phyloP scores from a whole-genome alignment of 2,888 invertebrate species.

The Drosophila prostipennis region DNA sequence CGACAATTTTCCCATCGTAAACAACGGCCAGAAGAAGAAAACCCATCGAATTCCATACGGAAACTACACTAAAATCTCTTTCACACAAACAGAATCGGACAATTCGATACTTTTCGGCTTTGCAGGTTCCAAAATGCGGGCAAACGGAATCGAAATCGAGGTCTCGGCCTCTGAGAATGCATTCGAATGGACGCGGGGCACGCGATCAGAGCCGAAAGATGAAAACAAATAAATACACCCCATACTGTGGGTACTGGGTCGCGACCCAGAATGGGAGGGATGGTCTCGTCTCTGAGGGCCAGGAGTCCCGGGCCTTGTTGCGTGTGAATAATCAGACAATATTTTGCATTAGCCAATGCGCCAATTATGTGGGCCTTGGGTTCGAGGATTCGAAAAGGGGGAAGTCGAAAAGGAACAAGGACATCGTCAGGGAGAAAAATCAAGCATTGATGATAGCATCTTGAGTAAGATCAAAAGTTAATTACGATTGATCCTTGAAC shows the following conservation, averaged over 20 bases:
- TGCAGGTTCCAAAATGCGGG: conserved; percentile 75
- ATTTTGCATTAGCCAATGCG: conserved; percentile 71
- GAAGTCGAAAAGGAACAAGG: background rate
- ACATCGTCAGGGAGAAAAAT: conserved; percentile 27
- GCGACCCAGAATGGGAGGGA: conserved; percentile 43
- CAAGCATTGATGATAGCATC: conserved; percentile 60
- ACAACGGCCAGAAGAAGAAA: conserved; percentile 35
- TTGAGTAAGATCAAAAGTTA: conserved; percentile 62
- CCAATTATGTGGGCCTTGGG: conserved; percentile 65
- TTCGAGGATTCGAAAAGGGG: background rate
- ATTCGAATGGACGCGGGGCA: conserved; percentile 48
- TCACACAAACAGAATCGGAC: conserved; percentile 35
- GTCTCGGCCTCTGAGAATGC: conserved; percentile 5
- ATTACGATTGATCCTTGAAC: conserved; percentile 50
- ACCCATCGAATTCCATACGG: conserved; percentile 44
- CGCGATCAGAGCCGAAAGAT: conserved; percentile 68
- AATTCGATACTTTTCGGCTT: conserved; percentile 78
- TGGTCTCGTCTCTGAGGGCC: conserved; percentile 16
- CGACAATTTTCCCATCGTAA: conserved; percentile 62
- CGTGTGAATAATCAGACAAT: conserved; percentile 70
- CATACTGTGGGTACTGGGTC: conserved; percentile 40
- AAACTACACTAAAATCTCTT: conserved; percentile 60
- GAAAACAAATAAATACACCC: conserved; percentile 62
- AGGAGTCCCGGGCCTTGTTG: conserved; percentile 41
- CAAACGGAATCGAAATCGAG: conserved; percentile 56